Conservation (phyloP, 2,113 vertebrate genomes). For the Microtus oregoni region DNA sequence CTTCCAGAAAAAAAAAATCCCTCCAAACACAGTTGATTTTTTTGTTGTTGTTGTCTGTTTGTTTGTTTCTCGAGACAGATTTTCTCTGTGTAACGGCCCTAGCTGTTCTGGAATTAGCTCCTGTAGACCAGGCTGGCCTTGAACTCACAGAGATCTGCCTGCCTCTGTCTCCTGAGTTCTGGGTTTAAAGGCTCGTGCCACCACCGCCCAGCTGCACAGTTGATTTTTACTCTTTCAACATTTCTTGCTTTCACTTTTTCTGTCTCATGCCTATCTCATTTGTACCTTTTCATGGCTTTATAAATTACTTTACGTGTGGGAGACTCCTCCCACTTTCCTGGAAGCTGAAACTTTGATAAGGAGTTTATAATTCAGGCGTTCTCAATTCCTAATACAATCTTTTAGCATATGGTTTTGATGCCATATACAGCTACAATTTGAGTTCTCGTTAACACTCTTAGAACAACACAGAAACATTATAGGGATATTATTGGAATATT, state of each 20-base stretch:
- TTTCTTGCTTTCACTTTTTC: neutral
- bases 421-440: neutral
- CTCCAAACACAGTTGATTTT: neutral
- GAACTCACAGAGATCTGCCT: too few species aligned
- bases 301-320: neutral
- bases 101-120: too few species aligned
- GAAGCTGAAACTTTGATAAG: neutral
- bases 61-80: too few species aligned
- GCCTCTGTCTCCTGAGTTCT: too few species aligned
- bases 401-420: neutral
- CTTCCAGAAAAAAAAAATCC: slow-evolving; percentile 26
- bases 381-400: neutral
- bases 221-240: neutral
- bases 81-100: too few species aligned
- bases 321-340: neutral
- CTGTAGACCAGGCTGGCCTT: too few species aligned
- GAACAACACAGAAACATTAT: neutral
- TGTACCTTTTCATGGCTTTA: neutral
- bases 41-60: neutral
- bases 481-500: neutral
- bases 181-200: fast-evolving
- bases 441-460: neutral
- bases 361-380: neutral
- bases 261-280: neutral
- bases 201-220: neutral